These are phyloP conservation scores for Heteronetta atricapilla DNA, from an alignment of 2,113 vertebrate species.

Conservation along the genomic window DNA sequence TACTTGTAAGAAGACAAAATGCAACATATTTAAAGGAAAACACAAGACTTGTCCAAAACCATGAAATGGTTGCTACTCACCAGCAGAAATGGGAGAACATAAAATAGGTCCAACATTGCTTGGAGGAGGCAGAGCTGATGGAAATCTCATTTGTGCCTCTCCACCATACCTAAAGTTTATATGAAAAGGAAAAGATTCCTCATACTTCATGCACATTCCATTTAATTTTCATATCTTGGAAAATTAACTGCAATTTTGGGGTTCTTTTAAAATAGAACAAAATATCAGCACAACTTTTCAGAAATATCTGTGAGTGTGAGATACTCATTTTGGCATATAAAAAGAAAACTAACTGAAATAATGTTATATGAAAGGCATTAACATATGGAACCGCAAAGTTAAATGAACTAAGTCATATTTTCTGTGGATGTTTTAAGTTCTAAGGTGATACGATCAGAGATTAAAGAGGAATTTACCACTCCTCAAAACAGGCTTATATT, in stretches of 20 bases:
- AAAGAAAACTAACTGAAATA: neutral
- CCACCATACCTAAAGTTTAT: constrained; percentile 87
- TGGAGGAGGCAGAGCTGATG: constrained; percentile 81
- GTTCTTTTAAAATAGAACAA: neutral
- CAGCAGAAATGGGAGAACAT: constrained; percentile 82
- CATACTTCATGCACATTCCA: neutral
- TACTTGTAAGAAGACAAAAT: neutral
- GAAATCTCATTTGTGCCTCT: constrained; percentile 96
- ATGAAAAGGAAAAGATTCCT: neutral
- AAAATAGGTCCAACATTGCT: constrained; percentile 86
- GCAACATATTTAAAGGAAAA: neutral
- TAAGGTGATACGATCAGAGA: neutral
- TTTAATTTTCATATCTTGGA: neutral
- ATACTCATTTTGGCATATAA: neutral
- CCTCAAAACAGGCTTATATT: neutral
- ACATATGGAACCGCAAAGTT: neutral
- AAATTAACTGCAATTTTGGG: neutral
- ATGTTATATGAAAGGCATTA: neutral
- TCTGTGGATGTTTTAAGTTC: neutral
- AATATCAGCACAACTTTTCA: neutral
- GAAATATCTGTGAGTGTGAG: neutral
- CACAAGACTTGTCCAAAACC: rapidly evolving
- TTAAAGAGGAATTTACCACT: neutral
- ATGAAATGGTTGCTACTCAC: constrained; percentile 61
- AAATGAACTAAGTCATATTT: neutral